phyloP scores from a whole-genome alignment of 2,888 invertebrate genomes.

The Gymnocheta viridis region DNA sequence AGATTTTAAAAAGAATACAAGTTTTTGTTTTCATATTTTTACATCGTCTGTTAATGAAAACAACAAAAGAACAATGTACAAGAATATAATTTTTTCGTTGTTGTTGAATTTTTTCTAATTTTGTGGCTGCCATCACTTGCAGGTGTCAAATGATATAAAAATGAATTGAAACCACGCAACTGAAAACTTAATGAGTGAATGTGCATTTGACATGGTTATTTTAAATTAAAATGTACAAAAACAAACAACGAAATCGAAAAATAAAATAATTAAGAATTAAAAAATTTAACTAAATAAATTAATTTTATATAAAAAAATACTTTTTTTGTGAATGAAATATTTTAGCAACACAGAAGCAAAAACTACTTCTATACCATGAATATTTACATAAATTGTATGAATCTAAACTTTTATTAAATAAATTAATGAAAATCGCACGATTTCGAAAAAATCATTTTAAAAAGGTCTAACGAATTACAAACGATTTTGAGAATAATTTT shows the following conservation, averaged over 20 bases:
- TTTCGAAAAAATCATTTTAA: too few species aligned
- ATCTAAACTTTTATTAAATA: too few species aligned
- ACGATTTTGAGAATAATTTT: too few species aligned
- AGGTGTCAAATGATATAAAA: conserved; percentile 65
- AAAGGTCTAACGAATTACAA: too few species aligned
- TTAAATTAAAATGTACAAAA: conserved; percentile 50
- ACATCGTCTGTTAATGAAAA: conserved; percentile 30
- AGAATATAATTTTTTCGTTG: background rate
- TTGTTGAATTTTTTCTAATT: too few species aligned
- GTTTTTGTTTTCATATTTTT: background rate
- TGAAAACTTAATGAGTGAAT: conserved; percentile 33
- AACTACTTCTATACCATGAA: background rate
- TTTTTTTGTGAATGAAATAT: conserved; percentile 42
- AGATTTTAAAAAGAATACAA: background rate
- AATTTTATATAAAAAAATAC: conserved; percentile 14
- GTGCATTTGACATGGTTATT: conserved; percentile 49
- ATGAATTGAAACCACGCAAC: conserved; percentile 24
- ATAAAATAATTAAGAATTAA: conserved; percentile 11
- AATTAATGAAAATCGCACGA: too few species aligned
- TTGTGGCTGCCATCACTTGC: conserved; percentile 56
- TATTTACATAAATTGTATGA: too few species aligned
- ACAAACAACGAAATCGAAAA: background rate
- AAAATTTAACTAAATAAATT: conserved; percentile 14
- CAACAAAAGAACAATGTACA: conserved; percentile 56
- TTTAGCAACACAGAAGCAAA: background rate